Evolutionary conservation across 1,140 invertebrate species (phyloP), one percentile per base, ranked within the genome.

Genomic region (Hydropsyche tenuis): DNA sequence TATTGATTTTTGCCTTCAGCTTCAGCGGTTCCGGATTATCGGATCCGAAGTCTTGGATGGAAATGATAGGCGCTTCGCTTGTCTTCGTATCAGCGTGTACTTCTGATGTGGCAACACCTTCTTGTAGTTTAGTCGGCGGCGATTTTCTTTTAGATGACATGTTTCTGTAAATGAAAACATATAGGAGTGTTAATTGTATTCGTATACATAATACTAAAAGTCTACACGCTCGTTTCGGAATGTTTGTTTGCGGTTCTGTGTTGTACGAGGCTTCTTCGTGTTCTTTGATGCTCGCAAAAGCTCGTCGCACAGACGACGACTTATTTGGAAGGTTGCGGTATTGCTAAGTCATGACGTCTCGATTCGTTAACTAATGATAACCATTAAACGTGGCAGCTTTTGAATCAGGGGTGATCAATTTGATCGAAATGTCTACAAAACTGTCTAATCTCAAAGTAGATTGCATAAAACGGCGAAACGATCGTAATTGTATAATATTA

Each of bases 121-220:
- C 92, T 86, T 92, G 90, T 86, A 95, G 88, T 88, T 95, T 95
- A 76, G 92, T 93, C 85, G 94, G 94, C 83, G 93, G 93, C 82
- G 93, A 94, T 85, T 95, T 95, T 86, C 93, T 90, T 90, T 95
- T 95, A 86, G 94, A 95, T 89, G 93, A 95, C 94, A 95, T 95
- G 87, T 89, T 94, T 91, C 93, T 94, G 89, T 63, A 89, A 89
- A 78, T 83, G n/a, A 73, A 68, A 62, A 63, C 20, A 12, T 42
- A 27, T 12, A 25, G 23, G 25, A 25, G 20, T 20, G 20, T 25
- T 60, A 37, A 37, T 37, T 37, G 30, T 9, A 37, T 37, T 37
- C 30, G 30, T 37, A 37, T 9, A 37, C 30, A 37, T 37, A 37
- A 37, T 37, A 37, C 30, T 37, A 3, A 37, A 37, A 4, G 30